Base-by-base conservation (phyloP, 2,888 invertebrate species). In the Apodemia mormo region DNA sequence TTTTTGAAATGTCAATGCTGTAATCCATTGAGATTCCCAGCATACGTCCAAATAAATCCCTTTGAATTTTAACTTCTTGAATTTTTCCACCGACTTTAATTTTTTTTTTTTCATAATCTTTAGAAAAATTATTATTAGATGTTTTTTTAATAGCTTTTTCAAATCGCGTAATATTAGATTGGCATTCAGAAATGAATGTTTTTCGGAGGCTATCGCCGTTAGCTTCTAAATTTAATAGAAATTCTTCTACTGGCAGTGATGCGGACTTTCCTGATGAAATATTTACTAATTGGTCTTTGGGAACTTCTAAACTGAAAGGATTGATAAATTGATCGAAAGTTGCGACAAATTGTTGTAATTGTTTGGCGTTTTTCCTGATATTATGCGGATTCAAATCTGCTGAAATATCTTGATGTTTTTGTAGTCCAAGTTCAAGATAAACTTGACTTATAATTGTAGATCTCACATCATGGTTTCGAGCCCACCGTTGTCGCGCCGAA, bases 401-500 rank as follows among this genome's bases (percentile, higher is more conserved):
- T 52, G 71, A 30, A 22, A 73, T 64, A 65, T 73, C 71, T 12
- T 75, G 68, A 67, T 68, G 72, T 65, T 67, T 71, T 65, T 70
- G 54, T 65, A 77, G 58, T 56, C 75, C 76, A 37, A 75, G 74
- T 68, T 67, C 66, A 68, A 56, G 64, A 29, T 76, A 68, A 14
- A 76, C 73, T 68, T 78, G 74, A 58, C 73, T 73, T 64, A 78
- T 77, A 40, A 79, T 73, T 69, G 70, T 68, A 14, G 79, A 68
- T 71, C 78, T 72, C 22, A 73, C 65, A 10, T 70, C 70, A 70
- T 80, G 79, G 72, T 72, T 78, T 68, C 64, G 72, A 65, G 76
- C 70, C 78, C 79, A 80, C 54, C 78, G 74, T 76, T 79, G 79
- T 45, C 78, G 67, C 56, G 79, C 78, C 61, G 76, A 49, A n/a